Percentiles rank a stretch among this genome's conserved stretches.
Evolutionary conservation across 2,888 invertebrate species (phyloP).

Genomic region (Apodemia mormo): DNA sequence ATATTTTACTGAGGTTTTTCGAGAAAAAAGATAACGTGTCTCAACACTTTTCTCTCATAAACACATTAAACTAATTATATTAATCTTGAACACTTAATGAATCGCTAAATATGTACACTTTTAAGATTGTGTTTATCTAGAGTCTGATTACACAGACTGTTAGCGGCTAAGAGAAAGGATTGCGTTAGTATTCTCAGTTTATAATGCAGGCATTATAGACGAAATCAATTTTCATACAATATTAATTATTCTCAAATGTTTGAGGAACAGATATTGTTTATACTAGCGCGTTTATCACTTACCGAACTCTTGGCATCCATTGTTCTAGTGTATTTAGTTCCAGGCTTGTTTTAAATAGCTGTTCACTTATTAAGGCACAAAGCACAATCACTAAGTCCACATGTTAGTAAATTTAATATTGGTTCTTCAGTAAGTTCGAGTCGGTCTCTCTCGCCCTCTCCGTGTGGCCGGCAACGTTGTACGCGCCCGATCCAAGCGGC

Average conservation of each 20-base stretch:
- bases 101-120: background rate
- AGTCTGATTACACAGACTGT: background rate
- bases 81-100: no score
- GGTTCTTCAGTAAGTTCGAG: slow-evolving; percentile 45
- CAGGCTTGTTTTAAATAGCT: slow-evolving; percentile 44
- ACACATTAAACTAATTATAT: background rate
- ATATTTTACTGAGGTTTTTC: background rate
- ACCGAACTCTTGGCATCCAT: slow-evolving; percentile 77
- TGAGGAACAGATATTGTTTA: background rate
- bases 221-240: no score
- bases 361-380: slow-evolving; percentile 73
- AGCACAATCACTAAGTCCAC: slow-evolving; percentile 78
- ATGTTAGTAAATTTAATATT: slow-evolving; percentile 51
- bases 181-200: background rate
- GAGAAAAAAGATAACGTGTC: background rate
- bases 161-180: background rate
- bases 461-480: slow-evolving; percentile 70
- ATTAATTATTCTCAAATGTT: no score
- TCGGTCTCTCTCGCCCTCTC: slow-evolving; percentile 80
- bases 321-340: slow-evolving; percentile 53
- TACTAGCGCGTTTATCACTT: slow-evolving; percentile 44
- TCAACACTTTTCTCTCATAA: background rate
- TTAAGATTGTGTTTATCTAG: background rate
- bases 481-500: slow-evolving; percentile 79
- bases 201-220: background rate